Evolutionary conservation across 2,888 invertebrate genomes (phyloP).

Genomic region (Scaptomyza parva): DNA sequence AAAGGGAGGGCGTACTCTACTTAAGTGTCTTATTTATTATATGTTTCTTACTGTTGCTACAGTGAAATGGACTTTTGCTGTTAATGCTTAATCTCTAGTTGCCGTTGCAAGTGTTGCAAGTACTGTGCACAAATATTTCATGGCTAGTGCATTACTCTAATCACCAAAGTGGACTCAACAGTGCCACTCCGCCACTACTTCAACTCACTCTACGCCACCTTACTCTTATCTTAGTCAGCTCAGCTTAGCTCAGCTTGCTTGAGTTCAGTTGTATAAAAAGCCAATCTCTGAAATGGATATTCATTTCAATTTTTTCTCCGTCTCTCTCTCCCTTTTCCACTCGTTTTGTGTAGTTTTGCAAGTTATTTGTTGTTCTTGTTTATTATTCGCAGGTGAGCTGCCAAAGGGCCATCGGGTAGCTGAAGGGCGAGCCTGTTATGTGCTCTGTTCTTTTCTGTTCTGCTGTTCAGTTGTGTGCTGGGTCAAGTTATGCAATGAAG

Average conservation of each 20-base stretch:
- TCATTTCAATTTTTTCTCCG: constrained; percentile 39
- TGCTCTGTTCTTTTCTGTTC: constrained; percentile 3
- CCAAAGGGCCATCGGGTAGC: constrained; percentile 28
- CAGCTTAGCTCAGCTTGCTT: not conserved
- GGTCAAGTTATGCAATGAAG: constrained; percentile 31
- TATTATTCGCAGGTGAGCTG: constrained; percentile 34
- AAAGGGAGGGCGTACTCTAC: not conserved
- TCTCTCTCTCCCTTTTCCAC: not conserved
- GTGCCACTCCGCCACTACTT: not conserved
- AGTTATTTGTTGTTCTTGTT: constrained; percentile 38
- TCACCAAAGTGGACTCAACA: constrained; percentile 44
- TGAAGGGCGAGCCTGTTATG: not conserved
- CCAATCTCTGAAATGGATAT: constrained; percentile 73
- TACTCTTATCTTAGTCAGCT: not conserved
- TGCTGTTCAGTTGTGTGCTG: not conserved
- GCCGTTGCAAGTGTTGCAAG: constrained; percentile 13
- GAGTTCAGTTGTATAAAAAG: constrained; percentile 49
- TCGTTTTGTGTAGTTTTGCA: not conserved
- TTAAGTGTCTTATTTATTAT: constrained; percentile 35
- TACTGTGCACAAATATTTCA: constrained; percentile 28
- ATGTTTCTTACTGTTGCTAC: constrained; percentile 30
- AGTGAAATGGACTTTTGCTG: constrained; percentile 67
- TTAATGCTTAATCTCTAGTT: constrained; percentile 52
- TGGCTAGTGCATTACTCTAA: constrained; percentile 73
- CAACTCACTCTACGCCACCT: not conserved